Evolutionary conservation across 2,113 vertebrate genomes (phyloP), one percentile per base, ranked within the genome.

Genomic region (Irena cyanogastra): DNA sequence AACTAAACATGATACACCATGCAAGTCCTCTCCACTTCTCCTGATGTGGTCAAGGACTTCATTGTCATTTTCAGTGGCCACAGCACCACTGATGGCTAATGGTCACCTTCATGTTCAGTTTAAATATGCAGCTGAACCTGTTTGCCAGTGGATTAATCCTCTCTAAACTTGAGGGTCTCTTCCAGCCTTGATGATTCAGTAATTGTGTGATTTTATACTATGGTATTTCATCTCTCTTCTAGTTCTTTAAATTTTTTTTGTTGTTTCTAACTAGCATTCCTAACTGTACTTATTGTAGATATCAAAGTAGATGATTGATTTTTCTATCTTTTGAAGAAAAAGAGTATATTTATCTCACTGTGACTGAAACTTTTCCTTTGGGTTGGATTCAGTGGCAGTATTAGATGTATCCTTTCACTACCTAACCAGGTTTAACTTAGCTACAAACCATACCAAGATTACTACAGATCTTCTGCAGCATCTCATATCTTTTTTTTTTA

Each of bases 1-100:
- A 89, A 74, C 24, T 31, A 68, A 81, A 61, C n/a, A 15, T 1
- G 1, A 41, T 44, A 42, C 0, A 0, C 35, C 1, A 1, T 28
- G 17, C 0, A 1, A 87, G 20, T 28, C 57, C 42, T 78, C 37
- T 53, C 42, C 39, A 33, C 23, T 74, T 94, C 57, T 47, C n/a
- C 44, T 74, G 33, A 27, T 66, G 82, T 74, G 42, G 8, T 65
- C 52, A 87, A 59, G 60, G 78, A 59, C 74, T 83, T 89, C 8
- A n/a, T 79, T 74, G 41, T 39, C 3, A 31, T 90, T 90, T 84
- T 59, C 52, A 37, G 30, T 59, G 56, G 17, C 54, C 14, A 10
- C 37, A 37, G 49, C 63, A 27, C 16, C 9, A 16, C 3, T 76
- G 35, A 37, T 68, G 26, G 45, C 31, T 14, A 4, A 65, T 41